phyloP scores from a whole-genome alignment of 1,140 invertebrate species.

The Drosophila elegans region DNA sequence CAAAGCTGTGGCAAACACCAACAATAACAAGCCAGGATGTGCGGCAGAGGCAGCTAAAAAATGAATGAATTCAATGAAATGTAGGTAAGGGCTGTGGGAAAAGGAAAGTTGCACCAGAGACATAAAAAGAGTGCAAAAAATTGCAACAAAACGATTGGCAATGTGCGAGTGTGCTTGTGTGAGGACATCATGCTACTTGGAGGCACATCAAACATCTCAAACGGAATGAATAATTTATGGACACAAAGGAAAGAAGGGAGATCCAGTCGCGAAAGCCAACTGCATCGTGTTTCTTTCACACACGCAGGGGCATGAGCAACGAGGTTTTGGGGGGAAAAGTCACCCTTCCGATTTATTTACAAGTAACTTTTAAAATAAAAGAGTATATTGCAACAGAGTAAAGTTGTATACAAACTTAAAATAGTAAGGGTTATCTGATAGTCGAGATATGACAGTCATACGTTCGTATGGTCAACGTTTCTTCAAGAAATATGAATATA shows the following conservation, averaged over 20 bases:
- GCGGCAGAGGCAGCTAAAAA: slow-evolving; percentile 34
- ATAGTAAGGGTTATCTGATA: too few species aligned
- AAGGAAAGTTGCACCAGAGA: slow-evolving; percentile 18
- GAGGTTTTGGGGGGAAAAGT: neutral
- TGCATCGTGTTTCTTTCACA: slow-evolving; percentile 39
- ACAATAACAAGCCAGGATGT: slow-evolving; percentile 34
- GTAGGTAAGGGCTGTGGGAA: slow-evolving; percentile 64
- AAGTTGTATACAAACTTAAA: too few species aligned
- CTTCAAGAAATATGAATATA: too few species aligned
- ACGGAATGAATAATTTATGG: slow-evolving; percentile 82
- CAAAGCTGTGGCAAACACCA: slow-evolving; percentile 77
- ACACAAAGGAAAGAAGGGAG: slow-evolving; percentile 36
- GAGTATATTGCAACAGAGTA: too few species aligned
- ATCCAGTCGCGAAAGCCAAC: slow-evolving; percentile 46
- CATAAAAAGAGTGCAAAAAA: slow-evolving; percentile 26
- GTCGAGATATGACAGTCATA: too few species aligned
- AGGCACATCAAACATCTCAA: slow-evolving; percentile 81
- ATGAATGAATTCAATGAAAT: slow-evolving; percentile 51
- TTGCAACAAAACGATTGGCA: slow-evolving; percentile 59
- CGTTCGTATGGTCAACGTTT: too few species aligned
- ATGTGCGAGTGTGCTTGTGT: slow-evolving; percentile 23
- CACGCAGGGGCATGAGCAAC: slow-evolving; percentile 8
- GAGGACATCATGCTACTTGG: slow-evolving; percentile 52
- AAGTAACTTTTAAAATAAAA: too few species aligned
- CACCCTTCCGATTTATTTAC: neutral